These are phyloP conservation scores for Chaetodon trifascialis DNA, from an alignment of 2,113 vertebrate species.

Conservation along the genomic window DNA sequence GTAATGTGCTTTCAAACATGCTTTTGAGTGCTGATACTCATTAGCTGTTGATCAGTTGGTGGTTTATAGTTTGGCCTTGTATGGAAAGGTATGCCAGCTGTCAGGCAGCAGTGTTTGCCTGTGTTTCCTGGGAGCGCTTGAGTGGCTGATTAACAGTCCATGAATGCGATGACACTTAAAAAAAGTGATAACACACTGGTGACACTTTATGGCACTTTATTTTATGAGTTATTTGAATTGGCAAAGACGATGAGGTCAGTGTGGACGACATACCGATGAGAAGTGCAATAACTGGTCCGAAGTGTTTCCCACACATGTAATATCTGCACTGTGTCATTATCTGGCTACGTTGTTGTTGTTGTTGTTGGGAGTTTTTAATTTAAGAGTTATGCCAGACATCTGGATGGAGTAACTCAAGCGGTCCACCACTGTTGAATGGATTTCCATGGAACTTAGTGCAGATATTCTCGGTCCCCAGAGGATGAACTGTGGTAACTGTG, in stretches of 20 bases:
- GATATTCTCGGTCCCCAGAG: too few species aligned
- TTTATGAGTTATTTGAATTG: constrained; percentile 20
- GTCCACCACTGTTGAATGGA: background rate
- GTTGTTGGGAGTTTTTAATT: background rate
- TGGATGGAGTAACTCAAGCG: background rate
- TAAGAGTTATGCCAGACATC: background rate
- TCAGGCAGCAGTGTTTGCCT: constrained; percentile 54
- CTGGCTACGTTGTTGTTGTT: background rate
- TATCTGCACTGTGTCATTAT: background rate
- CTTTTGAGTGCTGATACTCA: background rate
- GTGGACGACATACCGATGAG: background rate
- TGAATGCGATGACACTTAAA: constrained; percentile 26
- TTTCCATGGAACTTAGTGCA: too few species aligned
- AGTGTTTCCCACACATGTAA: background rate
- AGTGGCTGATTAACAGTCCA: constrained; percentile 47
- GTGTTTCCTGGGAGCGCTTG: constrained; percentile 31
- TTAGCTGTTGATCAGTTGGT: background rate
- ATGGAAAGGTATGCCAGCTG: constrained; percentile 39
- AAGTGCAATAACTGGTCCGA: background rate
- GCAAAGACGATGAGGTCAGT: constrained; percentile 1
- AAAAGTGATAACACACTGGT: constrained; percentile 28
- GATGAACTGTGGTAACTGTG: too few species aligned
- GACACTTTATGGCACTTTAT: constrained; percentile 12
- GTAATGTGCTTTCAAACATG: constrained; percentile 11
- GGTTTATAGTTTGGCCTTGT: constrained; percentile 46